A percentile compares a stretch with the other conserved stretches of the same genome.
Evolutionary conservation across 2,888 invertebrate species (phyloP).

Genomic region (Eubasilissa splendida): DNA sequence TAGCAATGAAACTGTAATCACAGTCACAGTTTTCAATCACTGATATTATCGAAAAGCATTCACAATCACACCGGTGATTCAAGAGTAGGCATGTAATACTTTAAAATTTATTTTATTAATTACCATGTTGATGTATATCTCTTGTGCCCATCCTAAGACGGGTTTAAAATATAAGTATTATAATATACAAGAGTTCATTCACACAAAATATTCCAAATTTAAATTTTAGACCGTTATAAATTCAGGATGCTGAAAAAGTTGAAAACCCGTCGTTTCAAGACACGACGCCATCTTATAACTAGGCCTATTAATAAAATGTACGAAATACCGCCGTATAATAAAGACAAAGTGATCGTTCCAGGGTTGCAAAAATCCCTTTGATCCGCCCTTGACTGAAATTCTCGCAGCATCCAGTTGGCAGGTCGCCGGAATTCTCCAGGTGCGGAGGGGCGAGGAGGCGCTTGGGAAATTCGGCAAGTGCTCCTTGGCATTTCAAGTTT

Average conservation of each 20-base stretch:
- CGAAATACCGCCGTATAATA: conserved; percentile 16
- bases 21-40: no score
- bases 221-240: no score
- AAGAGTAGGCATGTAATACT: no score
- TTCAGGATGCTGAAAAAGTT: neutral
- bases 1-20: no score
- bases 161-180: no score
- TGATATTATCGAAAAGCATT: no score
- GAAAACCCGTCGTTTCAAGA: neutral
- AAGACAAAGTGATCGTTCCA: neutral
- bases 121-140: no score
- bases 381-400: neutral
- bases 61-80: no score
- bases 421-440: neutral
- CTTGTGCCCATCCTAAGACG: no score
- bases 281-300: neutral
- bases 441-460: neutral
- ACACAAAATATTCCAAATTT: no score
- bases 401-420: neutral
- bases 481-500: conserved; percentile 20
- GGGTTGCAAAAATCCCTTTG: conserved; percentile 6
- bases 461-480: conserved; percentile 36
- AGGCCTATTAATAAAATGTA: neutral
- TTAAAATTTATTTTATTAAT: no score
- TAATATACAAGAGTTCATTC: no score